Evolutionary conservation across 2,888 invertebrate species (phyloP).

Genomic region (Dermolepida albohirtum): DNA sequence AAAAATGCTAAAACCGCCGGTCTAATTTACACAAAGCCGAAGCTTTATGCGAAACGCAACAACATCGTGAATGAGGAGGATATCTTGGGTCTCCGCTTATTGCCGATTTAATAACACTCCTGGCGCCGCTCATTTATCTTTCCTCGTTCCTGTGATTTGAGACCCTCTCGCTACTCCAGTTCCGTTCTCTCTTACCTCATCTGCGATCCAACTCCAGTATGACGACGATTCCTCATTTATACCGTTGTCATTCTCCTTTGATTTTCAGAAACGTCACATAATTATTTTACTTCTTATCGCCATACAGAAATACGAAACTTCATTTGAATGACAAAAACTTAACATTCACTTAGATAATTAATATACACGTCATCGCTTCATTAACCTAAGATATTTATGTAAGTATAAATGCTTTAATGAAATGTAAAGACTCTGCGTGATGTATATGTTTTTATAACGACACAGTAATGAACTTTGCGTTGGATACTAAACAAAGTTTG

Average conservation of each 20-base stretch:
- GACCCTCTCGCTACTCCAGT: constrained; percentile 1
- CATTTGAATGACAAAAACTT: constrained; percentile 16
- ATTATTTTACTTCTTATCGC: constrained; percentile 21
- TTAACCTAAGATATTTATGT: constrained; percentile 9
- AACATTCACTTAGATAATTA: constrained; percentile 21
- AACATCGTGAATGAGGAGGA: constrained; percentile 28
- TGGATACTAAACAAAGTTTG: no score
- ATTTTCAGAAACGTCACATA: constrained; percentile 21
- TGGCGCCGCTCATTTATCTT: constrained; percentile 50
- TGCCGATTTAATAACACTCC: constrained; percentile 51
- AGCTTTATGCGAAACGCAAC: constrained; percentile 35
- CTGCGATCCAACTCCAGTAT: constrained; percentile 1
- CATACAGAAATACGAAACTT: constrained; percentile 2
- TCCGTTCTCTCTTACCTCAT: not conserved
- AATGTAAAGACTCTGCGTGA: not conserved
- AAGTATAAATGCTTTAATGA: not conserved
- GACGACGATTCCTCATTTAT: constrained; percentile 4
- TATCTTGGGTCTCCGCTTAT: constrained; percentile 46
- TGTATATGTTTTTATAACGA: no score
- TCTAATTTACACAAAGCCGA: constrained; percentile 35
- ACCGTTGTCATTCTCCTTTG: not conserved
- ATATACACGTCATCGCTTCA: constrained; percentile 20
- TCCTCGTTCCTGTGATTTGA: constrained; percentile 45
- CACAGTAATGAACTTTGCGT: no score
- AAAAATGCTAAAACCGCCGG: constrained; percentile 31